Evolutionary conservation across 2,888 invertebrate genomes (phyloP).

Genomic region (Habroteleia sp.): DNA sequence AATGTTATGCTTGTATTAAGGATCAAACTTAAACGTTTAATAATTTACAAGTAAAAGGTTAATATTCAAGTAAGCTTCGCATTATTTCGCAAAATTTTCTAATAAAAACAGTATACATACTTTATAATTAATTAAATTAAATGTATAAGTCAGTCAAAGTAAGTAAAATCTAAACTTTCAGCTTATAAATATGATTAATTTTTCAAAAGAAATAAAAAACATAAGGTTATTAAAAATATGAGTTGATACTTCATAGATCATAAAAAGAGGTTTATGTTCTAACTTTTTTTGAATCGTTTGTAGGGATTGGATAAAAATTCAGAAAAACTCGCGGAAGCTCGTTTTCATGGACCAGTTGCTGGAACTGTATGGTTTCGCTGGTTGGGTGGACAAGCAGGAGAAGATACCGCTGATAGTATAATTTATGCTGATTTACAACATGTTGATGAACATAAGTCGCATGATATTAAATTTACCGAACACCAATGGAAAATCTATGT

Average conservation of each 20-base stretch:
- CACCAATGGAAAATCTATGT: slow-evolving; percentile 95
- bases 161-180: too few relatives aligned
- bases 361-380: slow-evolving; percentile 90
- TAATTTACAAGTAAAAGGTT: slow-evolving; percentile 7
- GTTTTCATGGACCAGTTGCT: slow-evolving; percentile 88
- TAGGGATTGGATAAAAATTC: slow-evolving; percentile 84
- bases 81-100: too few relatives aligned
- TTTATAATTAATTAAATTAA: too few relatives aligned
- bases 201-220: too few relatives aligned
- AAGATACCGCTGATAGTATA: slow-evolving; percentile 87
- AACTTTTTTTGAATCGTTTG: too few relatives aligned
- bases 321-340: slow-evolving; percentile 90
- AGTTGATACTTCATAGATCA: too few relatives aligned
- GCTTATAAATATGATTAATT: too few relatives aligned
- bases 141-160: too few relatives aligned
- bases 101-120: too few relatives aligned
- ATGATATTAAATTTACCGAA: slow-evolving; percentile 84
- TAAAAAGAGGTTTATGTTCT: too few relatives aligned
- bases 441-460: slow-evolving; percentile 83
- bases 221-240: too few relatives aligned
- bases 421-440: slow-evolving; percentile 91
- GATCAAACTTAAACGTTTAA: slow-evolving; percentile 24
- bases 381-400: slow-evolving; percentile 82
- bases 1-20: slow-evolving; percentile 31
- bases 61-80: too few relatives aligned